These are phyloP conservation scores for Nowickia ferox DNA, from an alignment of 2,888 invertebrate genomes.

Conservation along the genomic window DNA sequence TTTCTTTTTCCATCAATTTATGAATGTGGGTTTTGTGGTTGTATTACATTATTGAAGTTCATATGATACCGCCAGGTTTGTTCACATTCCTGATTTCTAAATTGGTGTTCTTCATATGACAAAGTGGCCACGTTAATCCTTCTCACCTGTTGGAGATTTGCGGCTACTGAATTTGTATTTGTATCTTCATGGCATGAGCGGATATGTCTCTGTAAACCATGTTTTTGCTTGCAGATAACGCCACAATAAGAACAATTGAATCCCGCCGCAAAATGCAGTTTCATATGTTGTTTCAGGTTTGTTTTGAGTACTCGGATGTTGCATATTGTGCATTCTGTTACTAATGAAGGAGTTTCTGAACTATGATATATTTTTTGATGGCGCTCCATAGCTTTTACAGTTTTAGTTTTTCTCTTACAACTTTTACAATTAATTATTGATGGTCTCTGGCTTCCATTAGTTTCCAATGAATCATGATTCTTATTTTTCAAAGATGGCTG, in stretches of 20 bases:
- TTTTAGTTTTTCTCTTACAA: slow-evolving; percentile 13
- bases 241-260: slow-evolving; percentile 27
- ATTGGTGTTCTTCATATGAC: background rate
- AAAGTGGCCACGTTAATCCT: background rate
- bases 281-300: slow-evolving; percentile 21
- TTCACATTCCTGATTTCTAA: background rate
- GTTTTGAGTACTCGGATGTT: background rate
- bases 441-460: background rate
- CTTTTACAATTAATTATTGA: slow-evolving; percentile 10
- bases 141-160: background rate
- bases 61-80: background rate
- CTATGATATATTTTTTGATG: slow-evolving; percentile 30
- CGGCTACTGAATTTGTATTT: background rate
- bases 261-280: background rate
- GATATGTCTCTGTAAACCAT: background rate
- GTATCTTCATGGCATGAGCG: background rate
- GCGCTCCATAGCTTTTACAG: background rate
- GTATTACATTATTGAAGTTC: background rate
- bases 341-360: background rate
- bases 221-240: slow-evolving; percentile 5
- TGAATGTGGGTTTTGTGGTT: background rate
- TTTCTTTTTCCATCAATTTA: background rate
- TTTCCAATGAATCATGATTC: background rate
- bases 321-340: slow-evolving; percentile 28
- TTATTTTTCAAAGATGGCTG: background rate